Base-by-base conservation (phyloP, 2,888 invertebrate species). In the Pardosa pseudoannulata region DNA sequence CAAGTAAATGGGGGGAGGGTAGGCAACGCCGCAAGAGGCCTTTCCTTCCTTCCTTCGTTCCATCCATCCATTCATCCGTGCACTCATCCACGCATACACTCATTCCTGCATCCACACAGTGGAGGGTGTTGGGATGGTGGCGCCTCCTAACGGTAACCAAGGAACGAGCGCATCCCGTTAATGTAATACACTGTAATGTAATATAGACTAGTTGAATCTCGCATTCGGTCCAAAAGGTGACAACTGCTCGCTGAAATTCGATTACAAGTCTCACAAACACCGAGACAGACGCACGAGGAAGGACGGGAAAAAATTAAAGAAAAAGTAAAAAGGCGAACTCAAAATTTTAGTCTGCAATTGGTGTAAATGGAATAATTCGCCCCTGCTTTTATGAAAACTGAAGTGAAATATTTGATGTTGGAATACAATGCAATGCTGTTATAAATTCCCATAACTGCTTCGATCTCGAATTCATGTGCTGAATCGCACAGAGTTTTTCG, bases 101-200 rank as follows among this genome's bases (percentile, higher is more conserved):
- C 56, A 56, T 56, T 16, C 56, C 23, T 56, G 56, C 56, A 56
- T 56, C 56, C 56, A 56, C 56, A 71, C 70, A 68, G n/a, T 56
- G 62, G 73, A 64, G 72, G 41, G 65, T 64, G 41, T 56, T 71
- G 7, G 36, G 46, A 41, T 39, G 71, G 79, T 86, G 79, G 85
- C 85, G 74, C 85, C 85, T 67, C 62, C 85, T 86, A 71, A 68
- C 79, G 85, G 85, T 86, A 74, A 86, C 85, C 73, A 79, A 73
- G 83, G 50, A 73, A 78, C 83, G 11, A 23, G 23, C 23, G 23
- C 23, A 56, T 23, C 16, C 56, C 56, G 65, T 32, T 27, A 29
- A 32, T 19, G 19, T 65, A 65, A 65, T 65, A n/a, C 36, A 74
- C 50, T 74, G 36, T 56, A 71, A 71, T 64, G 41, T 70, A 41